Evolutionary conservation across 2,888 invertebrate genomes (phyloP), one percentile per base, ranked within the genome.

Genomic region (Rutpela maculata): DNA sequence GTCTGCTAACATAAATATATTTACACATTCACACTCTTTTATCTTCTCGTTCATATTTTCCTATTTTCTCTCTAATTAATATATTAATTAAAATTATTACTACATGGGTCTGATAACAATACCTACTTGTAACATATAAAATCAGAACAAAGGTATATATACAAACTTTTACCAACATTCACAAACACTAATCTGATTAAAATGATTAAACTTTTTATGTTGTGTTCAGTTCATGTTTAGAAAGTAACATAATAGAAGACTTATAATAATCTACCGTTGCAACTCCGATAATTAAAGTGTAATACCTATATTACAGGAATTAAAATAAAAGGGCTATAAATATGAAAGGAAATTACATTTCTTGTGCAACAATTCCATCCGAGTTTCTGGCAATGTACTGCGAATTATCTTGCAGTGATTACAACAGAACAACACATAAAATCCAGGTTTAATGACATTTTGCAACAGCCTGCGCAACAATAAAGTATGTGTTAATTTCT

Each of bases 401-500:
- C 84, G 84, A 87, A 87, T 86, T 86, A 86, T 85, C 84, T 84
- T 81, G 84, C 84, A 77, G 85, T 86, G 86, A 86, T 87, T 87
- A 87, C 85, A 86, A 85, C 84, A 81, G 84, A 87, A 86, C 86
- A 86, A 85, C 85, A 85, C 85, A 85, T 85, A 85, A 86, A 86
- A 86, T 84, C 85, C 85, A 84, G 85, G 84, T 86, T 86, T 87
- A 86, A 87, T 85, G 87, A 86, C 85, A 83, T 86, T 85, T 85
- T 82, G 85, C 85, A 86, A 83, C 87, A 86, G 85, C 85, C 85
- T 86, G 87, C 80, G 84, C 84, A 80, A 81, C 85, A 81, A 85
- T 87, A 86, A 87, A 87, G 84, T 87, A 85, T 85, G 86, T 87
- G 86, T 86, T 86, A 86, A 87, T 87, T 86, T 85, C 85, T 82